Evolutionary conservation across 92 coral and sea anemone genomes (phyloP).

Genomic region (Paragorgia papillata): DNA sequence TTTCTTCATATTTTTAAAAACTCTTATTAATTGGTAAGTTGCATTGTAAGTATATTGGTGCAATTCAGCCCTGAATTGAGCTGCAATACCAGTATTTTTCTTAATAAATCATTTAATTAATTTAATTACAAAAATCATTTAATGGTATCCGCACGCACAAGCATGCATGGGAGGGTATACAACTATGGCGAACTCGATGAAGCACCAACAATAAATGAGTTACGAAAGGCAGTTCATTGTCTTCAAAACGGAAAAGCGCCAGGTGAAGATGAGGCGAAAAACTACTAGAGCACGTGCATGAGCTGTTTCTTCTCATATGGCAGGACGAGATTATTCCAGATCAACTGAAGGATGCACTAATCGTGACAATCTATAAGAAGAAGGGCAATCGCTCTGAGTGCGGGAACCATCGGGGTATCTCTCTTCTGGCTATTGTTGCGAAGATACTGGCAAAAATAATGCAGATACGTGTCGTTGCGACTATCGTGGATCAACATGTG

Average conservation of each 20-base stretch:
- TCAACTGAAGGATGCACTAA: conserved; percentile 19
- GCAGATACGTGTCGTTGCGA: conserved; percentile 3
- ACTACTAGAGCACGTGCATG: no score
- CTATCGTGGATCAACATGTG: no score
- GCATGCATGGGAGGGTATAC: no score
- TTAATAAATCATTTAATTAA: no score
- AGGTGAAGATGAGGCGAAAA: conserved; percentile 32
- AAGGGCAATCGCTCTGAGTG: conserved; percentile 20
- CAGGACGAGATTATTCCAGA: conserved; percentile 10
- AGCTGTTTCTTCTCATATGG: conserved; percentile 1
- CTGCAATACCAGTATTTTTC: no score
- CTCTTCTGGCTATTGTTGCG: neutral
- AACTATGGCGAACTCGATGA: neutral
- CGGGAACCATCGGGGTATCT: conserved; percentile 35
- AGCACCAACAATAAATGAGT: conserved; percentile 5
- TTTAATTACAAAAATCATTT: no score
- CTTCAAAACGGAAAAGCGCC: conserved; percentile 11
- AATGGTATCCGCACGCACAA: no score
- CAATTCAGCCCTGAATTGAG: no score
- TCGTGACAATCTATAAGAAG: no score
- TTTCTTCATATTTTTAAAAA: no score
- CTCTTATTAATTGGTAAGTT: no score
- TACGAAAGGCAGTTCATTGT: conserved; percentile 3
- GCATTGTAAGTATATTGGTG: no score
- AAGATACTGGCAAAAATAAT: conserved; percentile 25